A percentile compares a stretch with the other conserved stretches of the same genome.
These are phyloP conservation scores for Dufourea novaeangliae DNA, from an alignment of 1,140 invertebrate genomes.

Conservation along the genomic window DNA sequence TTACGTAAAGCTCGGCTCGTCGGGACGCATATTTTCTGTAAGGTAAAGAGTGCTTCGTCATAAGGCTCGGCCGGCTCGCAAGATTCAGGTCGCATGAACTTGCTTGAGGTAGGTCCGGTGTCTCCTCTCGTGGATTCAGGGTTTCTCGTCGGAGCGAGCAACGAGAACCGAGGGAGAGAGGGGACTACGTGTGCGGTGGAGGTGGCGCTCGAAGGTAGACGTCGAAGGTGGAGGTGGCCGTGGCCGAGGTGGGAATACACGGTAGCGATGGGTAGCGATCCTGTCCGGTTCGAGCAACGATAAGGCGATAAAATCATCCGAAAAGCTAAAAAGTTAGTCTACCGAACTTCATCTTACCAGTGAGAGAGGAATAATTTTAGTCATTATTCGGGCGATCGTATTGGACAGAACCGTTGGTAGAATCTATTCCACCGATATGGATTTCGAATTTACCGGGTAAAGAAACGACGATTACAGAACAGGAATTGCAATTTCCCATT, in stretches of 20 bases:
- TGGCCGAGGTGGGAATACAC: conserved; percentile 4
- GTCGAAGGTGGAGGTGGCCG: neutral
- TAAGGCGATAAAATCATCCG: too few species aligned
- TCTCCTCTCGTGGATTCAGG: conserved; percentile 40
- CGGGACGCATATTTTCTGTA: conserved; percentile 11
- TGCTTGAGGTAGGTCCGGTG: conserved; percentile 60
- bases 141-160: conserved; percentile 12
- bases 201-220: conserved; percentile 27
- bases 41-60: conserved; percentile 19
- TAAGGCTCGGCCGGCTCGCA: conserved; percentile 1
- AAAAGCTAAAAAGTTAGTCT: too few species aligned
- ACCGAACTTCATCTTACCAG: too few species aligned
- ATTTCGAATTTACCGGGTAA: neutral
- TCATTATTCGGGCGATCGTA: too few species aligned
- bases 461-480: neutral
- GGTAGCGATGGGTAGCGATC: conserved; percentile 23
- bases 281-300: neutral
- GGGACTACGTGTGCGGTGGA: neutral
- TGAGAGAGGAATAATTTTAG: too few species aligned
- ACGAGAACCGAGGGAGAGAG: neutral
- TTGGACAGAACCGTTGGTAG: too few species aligned
- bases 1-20: conserved; percentile 18
- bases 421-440: too few species aligned
- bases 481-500: too few species aligned
- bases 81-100: conserved; percentile 49